Conservation (phyloP, 2,888 invertebrate species). For the Melanostoma scalare region DNA sequence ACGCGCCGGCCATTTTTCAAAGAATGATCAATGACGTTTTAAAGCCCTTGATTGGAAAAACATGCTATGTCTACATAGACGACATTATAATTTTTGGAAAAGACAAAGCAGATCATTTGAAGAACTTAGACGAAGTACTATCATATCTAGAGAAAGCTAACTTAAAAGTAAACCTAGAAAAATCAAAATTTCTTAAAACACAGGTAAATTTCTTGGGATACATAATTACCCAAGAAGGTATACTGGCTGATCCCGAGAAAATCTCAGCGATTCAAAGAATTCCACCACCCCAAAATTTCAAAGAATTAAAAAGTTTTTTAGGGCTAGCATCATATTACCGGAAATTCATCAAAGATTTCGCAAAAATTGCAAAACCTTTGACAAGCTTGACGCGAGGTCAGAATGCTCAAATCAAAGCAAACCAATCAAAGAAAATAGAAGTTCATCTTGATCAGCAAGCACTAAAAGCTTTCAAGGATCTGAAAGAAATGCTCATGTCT, state of each 20-base stretch:
- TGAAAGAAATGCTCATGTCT: slow-evolving; percentile 18
- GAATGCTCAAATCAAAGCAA: slow-evolving; percentile 5
- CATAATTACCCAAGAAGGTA: slow-evolving; percentile 11
- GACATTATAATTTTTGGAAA: slow-evolving; percentile 52
- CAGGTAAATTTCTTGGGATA: slow-evolving; percentile 12
- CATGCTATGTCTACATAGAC: slow-evolving; percentile 42
- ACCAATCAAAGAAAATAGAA: slow-evolving; percentile 7
- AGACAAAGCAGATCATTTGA: slow-evolving; percentile 28
- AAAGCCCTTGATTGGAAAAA: slow-evolving; percentile 13
- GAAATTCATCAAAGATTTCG: slow-evolving; percentile 11
- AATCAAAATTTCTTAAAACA: slow-evolving; percentile 1
- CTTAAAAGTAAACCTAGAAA: background rate
- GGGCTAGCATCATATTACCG: slow-evolving; percentile 4
- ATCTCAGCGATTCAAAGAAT: slow-evolving; percentile 4
- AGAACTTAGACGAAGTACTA: slow-evolving; percentile 38
- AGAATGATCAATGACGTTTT: slow-evolving; percentile 35
- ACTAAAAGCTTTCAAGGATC: slow-evolving; percentile 37
- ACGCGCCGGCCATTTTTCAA: slow-evolving; percentile 54
- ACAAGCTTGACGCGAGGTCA: background rate
- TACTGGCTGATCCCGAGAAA: slow-evolving; percentile 13
- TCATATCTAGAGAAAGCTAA: no score
- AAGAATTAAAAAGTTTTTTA: slow-evolving; percentile 39
- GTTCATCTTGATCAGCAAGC: slow-evolving; percentile 3
- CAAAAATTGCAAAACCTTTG: slow-evolving; percentile 8
- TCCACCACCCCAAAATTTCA: slow-evolving; percentile 45